Evolutionary conservation across 1,140 invertebrate species (phyloP), one percentile per base, ranked within the genome.

Genomic region (Papilio xuthus): DNA sequence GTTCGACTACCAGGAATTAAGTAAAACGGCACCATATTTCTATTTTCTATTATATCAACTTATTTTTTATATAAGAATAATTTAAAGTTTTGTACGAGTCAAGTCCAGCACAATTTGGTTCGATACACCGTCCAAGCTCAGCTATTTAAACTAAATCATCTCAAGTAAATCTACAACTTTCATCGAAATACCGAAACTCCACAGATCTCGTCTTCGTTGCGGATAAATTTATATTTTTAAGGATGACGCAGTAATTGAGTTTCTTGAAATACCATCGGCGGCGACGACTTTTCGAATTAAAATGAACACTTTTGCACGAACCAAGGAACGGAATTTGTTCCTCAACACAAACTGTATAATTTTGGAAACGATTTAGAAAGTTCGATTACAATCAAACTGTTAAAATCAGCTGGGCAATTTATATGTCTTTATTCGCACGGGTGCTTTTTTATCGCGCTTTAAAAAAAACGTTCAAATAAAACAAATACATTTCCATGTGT

Each of bases 231-330:
- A 83, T 83, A 82, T 84, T 85, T 86, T 84, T 82, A 81, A 76
- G 81, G 83, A 80, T 78, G 81, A 82, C 80, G 79, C 83, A 77
- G 79, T 89, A 89, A 89, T 89, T 86, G 84, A 88, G 85, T 88
- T 88, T 87, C 80, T 76, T 78, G 78, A 80, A 83, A 84, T 78
- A 77, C 78, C 78, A 80, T 71, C 81, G 72, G 78, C 75, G 60
- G 0, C 50, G 77, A 41, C 53, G 74, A 81, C 77, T 74, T 82
- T 32, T 44, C 81, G 74, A 83, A 86, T 84, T 85, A 82, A 87
- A 89, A 87, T 89, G 88, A 88, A 86, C 83, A 86, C 83, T 84
- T 87, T 82, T 79, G 47, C 74, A 53, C 56, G 80, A 77, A 86
- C 82, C 83, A 72, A 78, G 80, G 1, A 37, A 37, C 32, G 32